Evolutionary conservation across 2,888 invertebrate genomes (phyloP), one percentile per base, ranked within the genome.

Genomic region (Tenodera sinensis): DNA sequence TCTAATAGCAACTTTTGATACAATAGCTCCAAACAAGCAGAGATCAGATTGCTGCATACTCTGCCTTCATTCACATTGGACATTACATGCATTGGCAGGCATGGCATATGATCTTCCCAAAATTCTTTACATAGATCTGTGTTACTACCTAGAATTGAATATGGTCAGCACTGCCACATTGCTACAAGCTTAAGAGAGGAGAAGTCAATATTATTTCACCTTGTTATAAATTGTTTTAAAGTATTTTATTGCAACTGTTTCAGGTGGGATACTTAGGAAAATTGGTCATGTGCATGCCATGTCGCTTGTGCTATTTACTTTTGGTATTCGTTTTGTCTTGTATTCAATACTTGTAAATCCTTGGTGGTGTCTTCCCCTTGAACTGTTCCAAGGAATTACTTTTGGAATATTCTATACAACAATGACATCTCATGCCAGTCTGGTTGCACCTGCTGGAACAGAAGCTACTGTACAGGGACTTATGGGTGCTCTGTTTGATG

Each of bases 381-480:
- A 99, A 93, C 93, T 98, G 90, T 93, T 97, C 14, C 98, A 98
- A 93, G 98, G 98, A 0, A 94, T 98, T 30, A 98, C 98, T 0
- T 97, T 97, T 92, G 98, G 98, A 28, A 95, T 98, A 92, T 97
- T 97, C 92, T 98, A 97, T 93, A 96, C 98, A 0, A 96, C 97
- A 15, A 97, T 98, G 97, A 96, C 97, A 28, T 97, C 97, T 0
- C 98, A 98, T 93, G 98, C 98, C 0, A 97, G 96, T 92, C 95
- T 96, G 90, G 95, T 97, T 0, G 96, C 98, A 2, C 97, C 97
- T 1, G 95, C 96, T 0, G 98, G 98, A 15, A 97, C 97, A 0
- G 97, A 97, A 93, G 97, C 97, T 0, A 98, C 98, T 25, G 96
- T 98, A 92, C 97, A 97, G 95, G 98, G 98, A 88, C 93, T 98